phyloP scores from a whole-genome alignment of 2,113 vertebrate genomes.

The Fukomys damarensis region DNA sequence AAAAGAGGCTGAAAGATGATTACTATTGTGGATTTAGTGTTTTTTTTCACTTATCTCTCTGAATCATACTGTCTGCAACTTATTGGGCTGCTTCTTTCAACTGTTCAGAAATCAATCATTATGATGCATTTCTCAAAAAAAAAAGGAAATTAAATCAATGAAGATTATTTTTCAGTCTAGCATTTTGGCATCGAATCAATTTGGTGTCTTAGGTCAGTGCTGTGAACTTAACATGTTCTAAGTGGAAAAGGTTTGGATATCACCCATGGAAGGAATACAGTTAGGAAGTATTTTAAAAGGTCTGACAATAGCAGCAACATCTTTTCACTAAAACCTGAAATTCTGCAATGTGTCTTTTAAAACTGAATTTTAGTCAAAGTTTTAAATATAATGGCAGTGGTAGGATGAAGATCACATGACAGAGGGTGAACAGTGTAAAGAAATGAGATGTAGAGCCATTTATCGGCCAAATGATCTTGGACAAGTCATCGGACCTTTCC shows the following conservation, averaged over 20 bases:
- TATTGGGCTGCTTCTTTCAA: slow-evolving; percentile 47
- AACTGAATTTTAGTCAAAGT: neutral
- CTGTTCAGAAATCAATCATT: slow-evolving; percentile 1
- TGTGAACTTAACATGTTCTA: neutral
- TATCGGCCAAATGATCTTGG: neutral
- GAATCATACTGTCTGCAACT: neutral
- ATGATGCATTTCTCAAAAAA: slow-evolving; percentile 33
- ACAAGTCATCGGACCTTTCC: slow-evolving; percentile 1
- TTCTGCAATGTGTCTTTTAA: neutral
- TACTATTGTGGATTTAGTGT: neutral
- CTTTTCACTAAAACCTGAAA: neutral
- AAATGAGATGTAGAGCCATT: neutral
- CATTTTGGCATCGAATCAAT: neutral
- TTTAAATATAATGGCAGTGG: slow-evolving; percentile 3
- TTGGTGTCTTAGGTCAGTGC: neutral
- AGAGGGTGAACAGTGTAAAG: neutral
- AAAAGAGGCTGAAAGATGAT: neutral
- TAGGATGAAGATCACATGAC: neutral
- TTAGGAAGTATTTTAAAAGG: neutral
- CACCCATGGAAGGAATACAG: neutral
- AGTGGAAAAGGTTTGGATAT: neutral
- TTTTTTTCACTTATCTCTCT: neutral
- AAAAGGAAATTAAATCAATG: slow-evolving; percentile 23
- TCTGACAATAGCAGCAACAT: neutral
- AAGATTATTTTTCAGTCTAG: neutral